These are phyloP conservation scores for Aepyceros melampus DNA, from an alignment of 2,113 vertebrate genomes.

Conservation along the genomic window DNA sequence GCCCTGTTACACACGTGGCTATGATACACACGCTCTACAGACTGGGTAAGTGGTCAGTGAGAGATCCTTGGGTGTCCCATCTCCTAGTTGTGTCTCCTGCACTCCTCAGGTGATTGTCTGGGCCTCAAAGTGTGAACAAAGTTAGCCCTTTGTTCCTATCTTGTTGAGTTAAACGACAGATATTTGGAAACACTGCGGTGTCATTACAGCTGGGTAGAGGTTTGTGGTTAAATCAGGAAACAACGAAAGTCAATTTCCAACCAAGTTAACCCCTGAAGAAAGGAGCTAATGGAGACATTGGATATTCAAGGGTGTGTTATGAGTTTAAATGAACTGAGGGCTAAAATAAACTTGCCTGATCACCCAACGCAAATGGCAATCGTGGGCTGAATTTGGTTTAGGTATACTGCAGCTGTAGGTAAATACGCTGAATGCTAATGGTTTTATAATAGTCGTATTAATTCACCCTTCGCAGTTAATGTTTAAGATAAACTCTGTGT, in stretches of 20 bases:
- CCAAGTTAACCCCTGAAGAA: background rate
- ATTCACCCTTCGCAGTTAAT: constrained; percentile 92
- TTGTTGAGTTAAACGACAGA: background rate
- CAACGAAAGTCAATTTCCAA: constrained; percentile 8
- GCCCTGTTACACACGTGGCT: too few species aligned
- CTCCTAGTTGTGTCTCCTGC: fast-evolving
- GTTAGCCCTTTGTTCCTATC: background rate
- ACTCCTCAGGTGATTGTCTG: background rate
- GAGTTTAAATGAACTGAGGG: constrained; percentile 66
- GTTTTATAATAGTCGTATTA: constrained; percentile 97
- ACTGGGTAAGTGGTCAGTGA: background rate
- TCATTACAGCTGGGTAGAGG: background rate
- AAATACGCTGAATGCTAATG: constrained; percentile 91
- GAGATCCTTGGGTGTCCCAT: background rate
- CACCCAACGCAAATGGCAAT: constrained; percentile 75
- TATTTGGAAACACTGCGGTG: background rate
- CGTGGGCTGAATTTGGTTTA: constrained; percentile 77
- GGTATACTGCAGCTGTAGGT: constrained; percentile 79
- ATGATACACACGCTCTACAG: too few species aligned
- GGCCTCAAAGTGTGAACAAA: background rate
- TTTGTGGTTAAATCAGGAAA: constrained; percentile 9
- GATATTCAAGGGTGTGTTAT: constrained; percentile 36
- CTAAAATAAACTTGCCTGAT: constrained; percentile 80
- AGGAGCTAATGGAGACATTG: constrained; percentile 12
- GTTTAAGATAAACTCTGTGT: constrained; percentile 89